Evolutionary conservation across 1,140 invertebrate species (phyloP), one percentile per base, ranked within the genome.

Genomic region (Anoplophora glabripennis): DNA sequence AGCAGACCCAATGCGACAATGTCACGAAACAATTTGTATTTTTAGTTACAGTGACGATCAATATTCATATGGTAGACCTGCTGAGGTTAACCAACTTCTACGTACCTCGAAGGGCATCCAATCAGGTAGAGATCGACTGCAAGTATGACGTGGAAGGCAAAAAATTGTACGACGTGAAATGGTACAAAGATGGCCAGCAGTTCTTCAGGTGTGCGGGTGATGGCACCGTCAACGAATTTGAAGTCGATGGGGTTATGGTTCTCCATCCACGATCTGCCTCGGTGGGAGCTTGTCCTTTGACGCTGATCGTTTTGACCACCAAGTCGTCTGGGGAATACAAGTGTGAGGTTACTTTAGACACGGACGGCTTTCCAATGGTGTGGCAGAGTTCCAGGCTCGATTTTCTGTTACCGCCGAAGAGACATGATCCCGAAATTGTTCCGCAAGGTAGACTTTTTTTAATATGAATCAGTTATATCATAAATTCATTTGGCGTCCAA

Each of bases 161-260:
- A 12, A 53, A 36, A 10, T 63, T 86, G 5, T 86, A 86, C 66
- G 84, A 83, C 2, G 81, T 86, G 11, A 86, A 83, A 67, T 87
- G 86, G 86, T 85, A 84, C 75, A 86, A 85, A 68, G 83, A 85
- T 60, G 78, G 78, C 9, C 61, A 72, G 5, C 82, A 86, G 66
- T 86, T 87, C 73, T 86, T 82, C 71, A 77, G 83, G 73, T 73
- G 28, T 70, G 40, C 61, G 15, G 62, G 63, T 4, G 46, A 66
- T 45, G 69, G 69, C 7, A 47, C 46, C n/a, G 60, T 65, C n/a
- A 54, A 68, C 21, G 53, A 62, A n/a, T 73, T 60, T 55, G 56
- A 38, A 1, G 48, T 65, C 9, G 63, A 66, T 3, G 71, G 68
- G 10, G 59, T 73, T 10, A 47, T 46, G 2, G 57, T 64, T 18